Conservation (phyloP, 1,140 invertebrate species). For the Gyrodactylus bullatarudis region DNA sequence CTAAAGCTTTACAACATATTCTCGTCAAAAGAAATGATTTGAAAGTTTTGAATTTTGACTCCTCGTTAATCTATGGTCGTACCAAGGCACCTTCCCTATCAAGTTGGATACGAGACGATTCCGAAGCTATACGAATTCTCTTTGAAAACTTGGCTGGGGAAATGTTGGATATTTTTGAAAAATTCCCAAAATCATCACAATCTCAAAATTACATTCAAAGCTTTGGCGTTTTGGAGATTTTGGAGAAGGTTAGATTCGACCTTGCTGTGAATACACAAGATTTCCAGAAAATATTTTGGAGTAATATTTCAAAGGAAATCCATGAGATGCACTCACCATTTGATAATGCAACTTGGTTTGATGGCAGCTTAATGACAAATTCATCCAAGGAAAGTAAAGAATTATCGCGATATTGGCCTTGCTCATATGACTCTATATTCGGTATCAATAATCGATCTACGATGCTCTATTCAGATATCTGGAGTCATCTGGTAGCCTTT, state of each 20-base stretch:
- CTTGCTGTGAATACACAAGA: not conserved
- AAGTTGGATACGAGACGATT: not conserved
- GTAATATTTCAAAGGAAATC: not conserved
- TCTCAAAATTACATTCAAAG: not conserved
- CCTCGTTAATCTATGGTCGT: not conserved
- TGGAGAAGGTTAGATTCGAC: not conserved
- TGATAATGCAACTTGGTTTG: not conserved
- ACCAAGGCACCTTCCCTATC: not conserved
- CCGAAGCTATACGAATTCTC: not conserved
- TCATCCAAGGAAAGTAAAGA: not conserved
- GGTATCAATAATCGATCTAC: not conserved
- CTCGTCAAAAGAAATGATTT: not conserved
- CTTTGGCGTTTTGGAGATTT: not conserved
- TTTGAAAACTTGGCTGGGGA: not conserved
- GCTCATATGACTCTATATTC: not conserved
- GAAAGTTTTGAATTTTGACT: too few species aligned
- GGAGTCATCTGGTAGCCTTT: not conserved
- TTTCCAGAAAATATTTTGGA: not conserved
- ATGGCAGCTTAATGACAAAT: not conserved
- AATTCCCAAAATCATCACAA: not conserved
- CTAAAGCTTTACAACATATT: not conserved
- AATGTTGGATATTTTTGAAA: not conserved
- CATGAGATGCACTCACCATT: not conserved
- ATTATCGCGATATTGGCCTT: not conserved
- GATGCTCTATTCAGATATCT: not conserved